Conservation (phyloP, 2,797 vertebrate genomes). For the Onychomys torridus region DNA sequence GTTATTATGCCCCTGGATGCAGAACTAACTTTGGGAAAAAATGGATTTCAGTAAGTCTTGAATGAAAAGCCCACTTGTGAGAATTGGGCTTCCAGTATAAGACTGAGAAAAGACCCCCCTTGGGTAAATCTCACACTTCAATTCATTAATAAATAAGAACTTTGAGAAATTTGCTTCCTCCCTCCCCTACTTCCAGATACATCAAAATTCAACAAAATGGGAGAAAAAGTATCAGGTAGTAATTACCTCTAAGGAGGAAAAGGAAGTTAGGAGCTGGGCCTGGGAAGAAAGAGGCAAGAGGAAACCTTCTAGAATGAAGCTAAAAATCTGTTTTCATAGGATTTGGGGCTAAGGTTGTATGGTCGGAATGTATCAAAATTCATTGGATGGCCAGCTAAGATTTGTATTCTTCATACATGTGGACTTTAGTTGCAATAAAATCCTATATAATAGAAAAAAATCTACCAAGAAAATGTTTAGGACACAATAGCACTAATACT, state of each 20-base stretch:
- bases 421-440: slow-evolving; percentile 16
- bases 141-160: slow-evolving; percentile 30
- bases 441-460: slow-evolving; percentile 46
- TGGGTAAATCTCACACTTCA: slow-evolving; percentile 10
- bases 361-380: background rate
- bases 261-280: background rate
- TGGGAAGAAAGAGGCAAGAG: background rate
- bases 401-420: slow-evolving; percentile 7
- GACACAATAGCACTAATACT: background rate
- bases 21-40: slow-evolving; percentile 1
- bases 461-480: slow-evolving; percentile 8
- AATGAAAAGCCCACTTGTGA: slow-evolving; percentile 45
- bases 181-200: background rate
- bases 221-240: background rate
- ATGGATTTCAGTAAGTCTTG: background rate
- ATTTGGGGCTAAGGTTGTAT: background rate
- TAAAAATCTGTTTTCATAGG: slow-evolving; percentile 5
- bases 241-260: background rate
- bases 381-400: background rate
- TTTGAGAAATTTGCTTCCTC: slow-evolving; percentile 43
- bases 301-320: slow-evolving; percentile 13
- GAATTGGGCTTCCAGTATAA: slow-evolving; percentile 30
- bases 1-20: slow-evolving; percentile 10
- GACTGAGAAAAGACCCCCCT: background rate
- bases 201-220: slow-evolving; percentile 33